Conservation (phyloP, 2,888 invertebrate genomes). For the Scelioninae gen. 1 region DNA sequence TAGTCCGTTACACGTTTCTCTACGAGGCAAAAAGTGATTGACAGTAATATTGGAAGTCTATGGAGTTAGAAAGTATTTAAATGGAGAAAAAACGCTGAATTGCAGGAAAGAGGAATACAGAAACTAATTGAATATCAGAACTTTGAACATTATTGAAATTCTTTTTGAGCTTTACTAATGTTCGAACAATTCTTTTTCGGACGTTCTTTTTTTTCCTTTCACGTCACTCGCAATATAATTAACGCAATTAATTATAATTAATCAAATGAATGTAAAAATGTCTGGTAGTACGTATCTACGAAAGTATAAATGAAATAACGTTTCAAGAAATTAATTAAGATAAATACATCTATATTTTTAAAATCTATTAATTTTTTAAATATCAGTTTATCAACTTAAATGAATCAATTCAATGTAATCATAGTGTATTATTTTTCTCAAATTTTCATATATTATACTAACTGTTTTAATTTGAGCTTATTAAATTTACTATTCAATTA, state of each 20-base stretch:
- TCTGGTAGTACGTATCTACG: not conserved
- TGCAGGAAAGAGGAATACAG: constrained; percentile 12
- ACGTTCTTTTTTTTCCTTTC: not conserved
- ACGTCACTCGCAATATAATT: constrained; percentile 2
- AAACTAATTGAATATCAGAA: constrained; percentile 39
- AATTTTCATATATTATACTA: too few relatives aligned
- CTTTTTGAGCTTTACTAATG: constrained; percentile 5
- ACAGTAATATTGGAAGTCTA: constrained; percentile 38
- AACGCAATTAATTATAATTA: constrained; percentile 7
- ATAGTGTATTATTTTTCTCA: too few relatives aligned
- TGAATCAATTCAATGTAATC: too few relatives aligned
- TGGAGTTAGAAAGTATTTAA: constrained; percentile 35
- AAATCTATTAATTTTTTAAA: too few relatives aligned
- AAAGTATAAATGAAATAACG: not conserved
- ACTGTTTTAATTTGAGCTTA: too few relatives aligned
- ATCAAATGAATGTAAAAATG: not conserved
- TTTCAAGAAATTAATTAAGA: too few relatives aligned
- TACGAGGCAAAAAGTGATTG: constrained; percentile 25
- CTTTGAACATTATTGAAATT: constrained; percentile 33
- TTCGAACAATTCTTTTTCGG: constrained; percentile 4
- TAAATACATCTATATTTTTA: too few relatives aligned
- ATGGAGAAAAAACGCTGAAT: constrained; percentile 29
- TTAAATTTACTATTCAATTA: too few relatives aligned
- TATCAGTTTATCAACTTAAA: too few relatives aligned
- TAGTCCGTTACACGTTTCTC: not conserved